Conservation (phyloP, 2,888 invertebrate species). For the Pseudanteris insignis region DNA sequence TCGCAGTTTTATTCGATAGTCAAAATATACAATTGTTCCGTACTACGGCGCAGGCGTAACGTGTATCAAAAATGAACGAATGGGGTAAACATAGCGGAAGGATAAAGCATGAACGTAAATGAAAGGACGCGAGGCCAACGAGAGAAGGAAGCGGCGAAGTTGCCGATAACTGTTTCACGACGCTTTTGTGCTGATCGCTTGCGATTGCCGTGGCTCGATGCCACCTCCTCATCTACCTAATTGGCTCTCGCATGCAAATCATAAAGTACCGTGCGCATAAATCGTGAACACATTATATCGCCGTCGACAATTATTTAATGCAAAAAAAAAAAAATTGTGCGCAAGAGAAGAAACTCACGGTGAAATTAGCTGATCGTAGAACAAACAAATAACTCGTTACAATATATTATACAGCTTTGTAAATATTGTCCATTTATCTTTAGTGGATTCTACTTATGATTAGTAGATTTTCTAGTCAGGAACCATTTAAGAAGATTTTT, state of each 20-base stretch:
- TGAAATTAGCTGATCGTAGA: slow-evolving; percentile 18
- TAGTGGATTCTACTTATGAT: too few relatives aligned
- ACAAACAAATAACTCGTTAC: too few relatives aligned
- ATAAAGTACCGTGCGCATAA: slow-evolving; percentile 45
- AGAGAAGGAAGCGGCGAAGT: slow-evolving; percentile 15
- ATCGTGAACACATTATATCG: slow-evolving; percentile 43
- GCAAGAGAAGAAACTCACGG: slow-evolving; percentile 15
- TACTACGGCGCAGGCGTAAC: too few relatives aligned
- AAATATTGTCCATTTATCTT: too few relatives aligned
- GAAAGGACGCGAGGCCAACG: background rate
- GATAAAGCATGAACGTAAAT: too few relatives aligned
- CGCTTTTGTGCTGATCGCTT: slow-evolving; percentile 9
- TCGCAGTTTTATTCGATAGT: too few relatives aligned
- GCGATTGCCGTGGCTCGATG: slow-evolving; percentile 1
- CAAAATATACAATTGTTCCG: too few relatives aligned
- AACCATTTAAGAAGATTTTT: too few relatives aligned
- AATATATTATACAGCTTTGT: too few relatives aligned
- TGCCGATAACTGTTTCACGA: slow-evolving; percentile 23
- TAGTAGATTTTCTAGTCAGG: too few relatives aligned
- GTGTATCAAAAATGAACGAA: too few relatives aligned
- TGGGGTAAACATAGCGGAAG: too few relatives aligned
- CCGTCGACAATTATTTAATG: slow-evolving; percentile 29
- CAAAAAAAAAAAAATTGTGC: slow-evolving; percentile 7
- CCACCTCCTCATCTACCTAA: slow-evolving; percentile 28
- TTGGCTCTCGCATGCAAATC: slow-evolving; percentile 46